A percentile compares a stretch with the other conserved stretches of the same genome.
phyloP scores from a whole-genome alignment of 2,113 vertebrate species.

The Scomber japonicus region DNA sequence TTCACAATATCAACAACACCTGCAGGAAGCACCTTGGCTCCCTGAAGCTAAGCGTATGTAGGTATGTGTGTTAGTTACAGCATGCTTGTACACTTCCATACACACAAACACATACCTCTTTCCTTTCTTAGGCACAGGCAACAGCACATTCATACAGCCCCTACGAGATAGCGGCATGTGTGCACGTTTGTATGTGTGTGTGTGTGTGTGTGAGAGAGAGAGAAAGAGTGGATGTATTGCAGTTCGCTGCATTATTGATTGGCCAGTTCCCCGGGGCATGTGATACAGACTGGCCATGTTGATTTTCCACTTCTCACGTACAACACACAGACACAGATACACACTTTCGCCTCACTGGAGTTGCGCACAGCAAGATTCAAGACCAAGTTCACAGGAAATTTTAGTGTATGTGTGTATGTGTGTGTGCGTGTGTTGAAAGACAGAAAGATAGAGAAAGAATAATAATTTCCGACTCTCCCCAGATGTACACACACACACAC shows the following conservation, averaged over 20 bases:
- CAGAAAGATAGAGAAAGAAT: not conserved
- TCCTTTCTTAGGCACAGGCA: not conserved
- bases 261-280: slow-evolving; percentile 43
- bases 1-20: slow-evolving; percentile 47
- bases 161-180: not conserved
- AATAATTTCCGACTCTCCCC: not conserved
- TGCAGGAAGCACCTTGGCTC: slow-evolving; percentile 35
- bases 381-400: slow-evolving; percentile 23
- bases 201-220: not conserved
- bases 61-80: slow-evolving; percentile 8
- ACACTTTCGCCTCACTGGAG: slow-evolving; percentile 10
- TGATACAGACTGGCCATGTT: slow-evolving; percentile 65
- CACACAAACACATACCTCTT: not conserved
- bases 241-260: slow-evolving; percentile 76
- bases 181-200: not conserved
- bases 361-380: not conserved
- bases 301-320: slow-evolving; percentile 65
- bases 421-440: not conserved
- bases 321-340: not conserved
- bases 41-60: slow-evolving; percentile 15
- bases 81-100: not conserved
- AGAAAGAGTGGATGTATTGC: slow-evolving; percentile 51
- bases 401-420: slow-evolving; percentile 5
- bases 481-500: not conserved
- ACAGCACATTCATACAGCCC: slow-evolving; percentile 16